Evolutionary conservation across 2,113 vertebrate genomes (phyloP), one percentile per base, ranked within the genome.

Genomic region (Panthera tigris): DNA sequence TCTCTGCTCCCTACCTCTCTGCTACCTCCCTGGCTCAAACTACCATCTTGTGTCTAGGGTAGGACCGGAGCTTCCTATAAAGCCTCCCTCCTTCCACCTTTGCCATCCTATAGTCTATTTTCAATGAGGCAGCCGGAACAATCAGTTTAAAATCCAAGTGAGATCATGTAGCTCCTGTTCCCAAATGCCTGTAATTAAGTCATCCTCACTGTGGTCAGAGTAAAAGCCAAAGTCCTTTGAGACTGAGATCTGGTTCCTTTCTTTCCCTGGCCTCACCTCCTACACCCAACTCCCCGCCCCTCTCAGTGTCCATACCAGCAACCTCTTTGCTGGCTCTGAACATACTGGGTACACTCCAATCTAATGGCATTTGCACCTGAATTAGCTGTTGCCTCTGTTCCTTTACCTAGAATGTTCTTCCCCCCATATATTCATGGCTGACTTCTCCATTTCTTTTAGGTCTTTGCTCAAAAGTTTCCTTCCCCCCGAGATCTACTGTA

Each of bases 21-120:
- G 57, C 36, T 45, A 21, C 12, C 1, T 71, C 11, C n/a, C n/a
- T 33, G 21, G 8, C 12, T 27, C 25, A 41, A 73, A 39, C 12
- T 36, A 48, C 15, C 0, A n/a, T 50, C n/a, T 48, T 0, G 0
- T 36, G 41, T 18, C 16, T 52, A 50, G 3, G 21, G 45, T 33
- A 61, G 48, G 48, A 45, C 33, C 48, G 4, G 29, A 39, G 23
- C 19, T 68, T 97, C 69, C 27, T 68, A 12, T 18, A 16, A 27
- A 18, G 25, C 55, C 18, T 39, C 33, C 19, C 5, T 65, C 7
- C 27, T 79, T 31, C 68, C 31, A 23, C 6, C 14, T 39, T 88
- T 78, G 41, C 4, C 29, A 31, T 57, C 41, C 36, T 83, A 11
- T 11, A 68, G 29, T 27, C 11, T 79, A 39, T 45, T 80, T 19